Evolutionary conservation across 2,888 invertebrate genomes (phyloP).

Genomic region (Caenorhabditis sulstoni): DNA sequence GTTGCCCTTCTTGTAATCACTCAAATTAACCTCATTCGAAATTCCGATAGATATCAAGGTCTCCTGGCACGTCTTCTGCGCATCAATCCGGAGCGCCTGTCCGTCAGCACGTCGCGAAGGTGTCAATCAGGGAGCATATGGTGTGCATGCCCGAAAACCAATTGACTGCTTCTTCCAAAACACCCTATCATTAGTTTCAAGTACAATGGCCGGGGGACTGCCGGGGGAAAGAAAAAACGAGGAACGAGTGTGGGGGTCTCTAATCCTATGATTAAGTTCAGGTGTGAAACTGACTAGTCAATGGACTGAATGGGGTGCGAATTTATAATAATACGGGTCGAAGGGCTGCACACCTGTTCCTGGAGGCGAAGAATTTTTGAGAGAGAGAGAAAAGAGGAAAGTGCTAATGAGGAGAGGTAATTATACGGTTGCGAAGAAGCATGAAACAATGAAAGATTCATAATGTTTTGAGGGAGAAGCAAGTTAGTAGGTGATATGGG

Average conservation of each 20-base stretch:
- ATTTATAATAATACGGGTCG: slow-evolving; percentile 57
- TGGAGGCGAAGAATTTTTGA: slow-evolving; percentile 5
- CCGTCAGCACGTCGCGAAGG: slow-evolving; percentile 40
- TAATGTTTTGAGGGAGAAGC: slow-evolving; percentile 30
- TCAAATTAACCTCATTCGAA: slow-evolving; percentile 54
- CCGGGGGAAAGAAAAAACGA: slow-evolving; percentile 23
- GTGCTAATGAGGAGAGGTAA: slow-evolving; percentile 44
- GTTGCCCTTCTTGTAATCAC: slow-evolving; percentile 25
- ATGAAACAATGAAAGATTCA: slow-evolving; percentile 48
- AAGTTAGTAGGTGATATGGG: slow-evolving; percentile 12
- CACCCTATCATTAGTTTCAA: slow-evolving; percentile 43
- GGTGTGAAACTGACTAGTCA: slow-evolving; percentile 48
- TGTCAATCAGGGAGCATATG: slow-evolving; percentile 58
- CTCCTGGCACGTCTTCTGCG: slow-evolving; percentile 33
- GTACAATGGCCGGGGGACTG: slow-evolving; percentile 24
- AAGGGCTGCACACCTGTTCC: slow-evolving; percentile 38
- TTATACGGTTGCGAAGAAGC: slow-evolving; percentile 39
- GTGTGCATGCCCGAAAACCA: slow-evolving; percentile 58
- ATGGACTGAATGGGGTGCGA: slow-evolving; percentile 49
- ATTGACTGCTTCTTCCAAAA: slow-evolving; percentile 33
- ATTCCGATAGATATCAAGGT: slow-evolving; percentile 55
- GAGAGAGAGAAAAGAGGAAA: slow-evolving; percentile 5
- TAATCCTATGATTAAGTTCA: slow-evolving; percentile 59
- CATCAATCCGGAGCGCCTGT: slow-evolving; percentile 25
- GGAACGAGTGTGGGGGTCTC: too few relatives aligned